Evolutionary conservation across 2,113 vertebrate genomes (phyloP).

Genomic region (Pachyramphus minor): DNA sequence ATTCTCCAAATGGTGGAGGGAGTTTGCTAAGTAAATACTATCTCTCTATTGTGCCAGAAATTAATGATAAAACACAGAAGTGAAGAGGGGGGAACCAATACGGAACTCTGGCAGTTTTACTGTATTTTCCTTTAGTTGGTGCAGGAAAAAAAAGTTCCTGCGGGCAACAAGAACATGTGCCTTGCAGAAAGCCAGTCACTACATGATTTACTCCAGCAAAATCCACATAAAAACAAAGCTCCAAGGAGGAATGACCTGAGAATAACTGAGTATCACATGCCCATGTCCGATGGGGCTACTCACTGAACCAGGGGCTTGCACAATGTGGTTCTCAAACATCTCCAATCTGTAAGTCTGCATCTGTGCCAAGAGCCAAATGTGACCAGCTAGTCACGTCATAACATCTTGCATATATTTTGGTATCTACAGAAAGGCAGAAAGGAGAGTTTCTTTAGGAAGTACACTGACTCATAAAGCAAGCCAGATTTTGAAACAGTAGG

Average conservation of each 20-base stretch:
- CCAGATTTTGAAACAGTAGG: neutral
- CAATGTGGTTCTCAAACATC: neutral
- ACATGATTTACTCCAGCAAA: neutral
- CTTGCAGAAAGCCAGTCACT: neutral
- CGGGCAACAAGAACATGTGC: neutral
- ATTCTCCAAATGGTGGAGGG: neutral
- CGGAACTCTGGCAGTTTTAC: neutral
- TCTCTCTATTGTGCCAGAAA: neutral
- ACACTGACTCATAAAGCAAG: neutral
- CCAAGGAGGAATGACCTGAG: neutral
- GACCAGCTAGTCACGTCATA: neutral
- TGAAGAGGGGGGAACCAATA: neutral
- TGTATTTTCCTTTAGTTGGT: neutral
- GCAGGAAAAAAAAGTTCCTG: neutral
- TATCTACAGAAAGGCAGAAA: neutral
- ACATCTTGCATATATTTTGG: neutral
- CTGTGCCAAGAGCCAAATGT: neutral
- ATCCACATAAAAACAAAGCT: neutral
- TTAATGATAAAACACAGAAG: neutral
- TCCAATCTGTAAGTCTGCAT: neutral
- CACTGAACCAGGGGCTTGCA: neutral
- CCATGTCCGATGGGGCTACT: neutral
- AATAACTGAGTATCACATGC: neutral
- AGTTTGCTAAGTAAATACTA: neutral
- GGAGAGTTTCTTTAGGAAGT: neutral